Percentiles rank a stretch among this genome's conserved stretches.
Conservation (phyloP, 2,797 vertebrate genomes). For the Hozukius guyotensis region DNA sequence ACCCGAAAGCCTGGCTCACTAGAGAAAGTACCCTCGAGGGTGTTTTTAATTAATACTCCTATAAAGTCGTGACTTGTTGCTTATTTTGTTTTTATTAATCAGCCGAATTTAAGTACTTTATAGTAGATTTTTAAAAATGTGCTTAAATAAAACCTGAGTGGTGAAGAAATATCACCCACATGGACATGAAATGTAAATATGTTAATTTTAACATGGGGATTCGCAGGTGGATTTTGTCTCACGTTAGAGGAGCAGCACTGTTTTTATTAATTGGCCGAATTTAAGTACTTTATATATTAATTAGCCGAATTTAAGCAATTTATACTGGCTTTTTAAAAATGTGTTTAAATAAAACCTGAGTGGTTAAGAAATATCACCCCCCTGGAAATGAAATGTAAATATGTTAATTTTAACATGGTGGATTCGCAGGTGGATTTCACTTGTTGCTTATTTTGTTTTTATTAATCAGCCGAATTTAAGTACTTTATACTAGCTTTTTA, state of each 20-base stretch:
- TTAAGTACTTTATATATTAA: background rate
- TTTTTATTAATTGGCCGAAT: background rate
- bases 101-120: rapidly evolving
- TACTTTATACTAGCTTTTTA: background rate
- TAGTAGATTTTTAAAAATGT: background rate
- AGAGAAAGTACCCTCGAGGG: background rate
- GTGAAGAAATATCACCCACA: rapidly evolving
- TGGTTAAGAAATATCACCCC: rapidly evolving
- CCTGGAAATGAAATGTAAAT: rapidly evolving
- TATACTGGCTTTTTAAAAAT: background rate
- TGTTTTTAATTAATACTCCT: rapidly evolving
- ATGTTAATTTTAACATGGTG: background rate
- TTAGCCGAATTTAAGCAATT: too few species aligned
- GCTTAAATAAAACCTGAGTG: rapidly evolving
- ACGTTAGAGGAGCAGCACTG: background rate
- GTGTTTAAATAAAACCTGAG: rapidly evolving
- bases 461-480: rapidly evolving
- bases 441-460: background rate
- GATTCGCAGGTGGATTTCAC: too few species aligned
- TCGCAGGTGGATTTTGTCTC: slow-evolving; percentile 8
- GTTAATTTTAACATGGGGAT: background rate
- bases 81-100: background rate
- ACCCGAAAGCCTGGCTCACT: slow-evolving; percentile 23
- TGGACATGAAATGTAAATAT: rapidly evolving
- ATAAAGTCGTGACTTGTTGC: background rate